Evolutionary conservation across 2,113 vertebrate species (phyloP).

Genomic region (Lonchura striata): DNA sequence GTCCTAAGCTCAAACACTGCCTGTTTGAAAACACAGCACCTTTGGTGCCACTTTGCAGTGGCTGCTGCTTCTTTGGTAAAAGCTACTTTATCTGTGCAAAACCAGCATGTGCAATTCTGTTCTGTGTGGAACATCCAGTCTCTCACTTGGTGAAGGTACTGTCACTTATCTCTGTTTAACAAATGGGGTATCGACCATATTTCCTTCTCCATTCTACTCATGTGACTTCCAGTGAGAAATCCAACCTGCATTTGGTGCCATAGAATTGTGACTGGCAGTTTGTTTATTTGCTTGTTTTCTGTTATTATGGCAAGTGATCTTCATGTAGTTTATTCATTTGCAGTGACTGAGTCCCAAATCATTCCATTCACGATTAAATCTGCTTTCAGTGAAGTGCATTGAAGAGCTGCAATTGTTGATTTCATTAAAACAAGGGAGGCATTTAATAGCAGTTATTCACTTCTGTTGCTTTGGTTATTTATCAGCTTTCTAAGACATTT

Average conservation of each 20-base stretch:
- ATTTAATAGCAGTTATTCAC: not conserved
- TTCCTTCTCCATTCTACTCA: not conserved
- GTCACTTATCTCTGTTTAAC: not conserved
- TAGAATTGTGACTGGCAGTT: not conserved
- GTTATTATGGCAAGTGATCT: not conserved
- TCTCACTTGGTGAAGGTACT: not conserved
- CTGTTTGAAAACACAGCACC: not conserved
- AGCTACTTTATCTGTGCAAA: not conserved
- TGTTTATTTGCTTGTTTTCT: constrained; percentile 19
- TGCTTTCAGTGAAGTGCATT: not conserved
- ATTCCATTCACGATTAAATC: not conserved
- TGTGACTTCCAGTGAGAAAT: not conserved
- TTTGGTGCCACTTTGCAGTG: not conserved
- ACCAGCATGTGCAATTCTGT: not conserved
- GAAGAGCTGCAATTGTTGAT: constrained; percentile 1
- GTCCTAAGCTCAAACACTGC: not conserved
- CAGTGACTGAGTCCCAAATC: constrained; percentile 13
- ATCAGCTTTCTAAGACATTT: not conserved
- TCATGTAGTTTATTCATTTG: constrained; percentile 9
- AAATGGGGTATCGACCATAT: not conserved
- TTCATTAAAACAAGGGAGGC: constrained; percentile 4
- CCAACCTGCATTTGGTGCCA: not conserved
- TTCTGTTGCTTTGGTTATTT: not conserved
- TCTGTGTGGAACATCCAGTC: not conserved
- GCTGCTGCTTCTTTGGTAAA: not conserved